phyloP scores from a whole-genome alignment of 92 coral and sea anemone genomes.

The Epizoanthus scotinus region DNA sequence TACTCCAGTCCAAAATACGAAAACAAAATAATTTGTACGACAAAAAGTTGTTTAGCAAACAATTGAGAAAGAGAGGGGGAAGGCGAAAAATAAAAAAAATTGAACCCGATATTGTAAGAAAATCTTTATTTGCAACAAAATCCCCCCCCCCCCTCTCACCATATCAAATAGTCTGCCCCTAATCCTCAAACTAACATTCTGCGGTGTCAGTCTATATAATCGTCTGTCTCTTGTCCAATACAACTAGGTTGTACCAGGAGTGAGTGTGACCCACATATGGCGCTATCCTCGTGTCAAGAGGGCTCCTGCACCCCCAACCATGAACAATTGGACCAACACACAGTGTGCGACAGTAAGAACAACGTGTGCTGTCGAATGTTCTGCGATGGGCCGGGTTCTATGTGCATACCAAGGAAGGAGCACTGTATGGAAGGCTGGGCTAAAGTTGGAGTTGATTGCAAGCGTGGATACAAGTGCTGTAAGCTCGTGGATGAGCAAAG shows the following conservation, averaged over 20 bases:
- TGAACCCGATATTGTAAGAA: too few relatives aligned
- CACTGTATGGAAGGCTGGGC: constrained; percentile 51
- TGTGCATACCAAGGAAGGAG: constrained; percentile 50
- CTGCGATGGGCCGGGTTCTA: constrained; percentile 52
- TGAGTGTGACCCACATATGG: constrained; percentile 54
- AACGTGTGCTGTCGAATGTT: constrained; percentile 55
- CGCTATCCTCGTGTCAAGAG: constrained; percentile 54
- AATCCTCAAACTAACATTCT: too few relatives aligned
- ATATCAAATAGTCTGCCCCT: too few relatives aligned
- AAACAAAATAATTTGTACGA: too few relatives aligned
- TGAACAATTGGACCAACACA: constrained; percentile 18
- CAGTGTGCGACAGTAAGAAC: constrained; percentile 30
- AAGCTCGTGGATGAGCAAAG: not conserved
- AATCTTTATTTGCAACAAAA: too few relatives aligned
- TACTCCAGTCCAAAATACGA: too few relatives aligned
- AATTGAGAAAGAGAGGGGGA: too few relatives aligned
- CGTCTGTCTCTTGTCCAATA: too few relatives aligned
- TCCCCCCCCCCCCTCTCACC: too few relatives aligned
- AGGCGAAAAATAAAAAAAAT: too few relatives aligned
- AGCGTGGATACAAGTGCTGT: constrained; percentile 56
- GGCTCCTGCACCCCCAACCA: constrained; percentile 51
- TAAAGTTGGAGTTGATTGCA: constrained; percentile 18
- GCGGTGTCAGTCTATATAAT: too few relatives aligned
- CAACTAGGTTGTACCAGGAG: constrained; percentile 49
- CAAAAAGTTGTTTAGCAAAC: too few relatives aligned